These are phyloP conservation scores for Origma solitaria DNA, from an alignment of 2,113 vertebrate species.

Conservation along the genomic window DNA sequence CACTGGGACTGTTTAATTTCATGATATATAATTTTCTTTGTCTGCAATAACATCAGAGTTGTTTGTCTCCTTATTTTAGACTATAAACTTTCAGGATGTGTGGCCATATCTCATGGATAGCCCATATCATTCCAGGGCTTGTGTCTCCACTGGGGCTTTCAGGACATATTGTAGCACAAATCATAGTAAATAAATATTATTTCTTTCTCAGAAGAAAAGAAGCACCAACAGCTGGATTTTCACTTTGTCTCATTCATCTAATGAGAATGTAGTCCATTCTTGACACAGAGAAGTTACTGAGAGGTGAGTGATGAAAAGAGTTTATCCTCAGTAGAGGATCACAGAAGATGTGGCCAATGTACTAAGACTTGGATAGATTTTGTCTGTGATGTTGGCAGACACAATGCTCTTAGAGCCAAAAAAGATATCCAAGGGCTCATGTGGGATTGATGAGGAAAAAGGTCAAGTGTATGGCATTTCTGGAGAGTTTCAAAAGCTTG, in stretches of 20 bases:
- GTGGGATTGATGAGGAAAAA: background rate
- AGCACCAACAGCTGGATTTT: conserved; percentile 12
- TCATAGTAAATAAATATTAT: background rate
- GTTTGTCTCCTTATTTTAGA: background rate
- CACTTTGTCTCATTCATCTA: background rate
- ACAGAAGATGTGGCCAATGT: background rate
- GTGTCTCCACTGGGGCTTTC: background rate
- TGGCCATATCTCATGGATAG: background rate
- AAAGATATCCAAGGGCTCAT: background rate
- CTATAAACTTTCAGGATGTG: background rate
- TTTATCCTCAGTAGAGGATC: background rate
- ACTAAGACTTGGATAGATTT: background rate
- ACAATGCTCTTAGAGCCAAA: background rate
- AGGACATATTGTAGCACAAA: background rate
- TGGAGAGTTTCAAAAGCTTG: background rate
- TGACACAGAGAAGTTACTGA: background rate
- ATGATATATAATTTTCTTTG: background rate
- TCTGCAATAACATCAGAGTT: background rate
- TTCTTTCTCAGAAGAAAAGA: background rate
- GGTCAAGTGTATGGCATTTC: background rate
- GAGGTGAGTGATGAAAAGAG: background rate
- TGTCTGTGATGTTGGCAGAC: background rate
- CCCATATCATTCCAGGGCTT: background rate
- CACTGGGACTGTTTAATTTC: background rate
- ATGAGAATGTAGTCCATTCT: background rate